phyloP scores from a whole-genome alignment of 2,797 vertebrate genomes.

The Phaenicophaeus curvirostris region DNA sequence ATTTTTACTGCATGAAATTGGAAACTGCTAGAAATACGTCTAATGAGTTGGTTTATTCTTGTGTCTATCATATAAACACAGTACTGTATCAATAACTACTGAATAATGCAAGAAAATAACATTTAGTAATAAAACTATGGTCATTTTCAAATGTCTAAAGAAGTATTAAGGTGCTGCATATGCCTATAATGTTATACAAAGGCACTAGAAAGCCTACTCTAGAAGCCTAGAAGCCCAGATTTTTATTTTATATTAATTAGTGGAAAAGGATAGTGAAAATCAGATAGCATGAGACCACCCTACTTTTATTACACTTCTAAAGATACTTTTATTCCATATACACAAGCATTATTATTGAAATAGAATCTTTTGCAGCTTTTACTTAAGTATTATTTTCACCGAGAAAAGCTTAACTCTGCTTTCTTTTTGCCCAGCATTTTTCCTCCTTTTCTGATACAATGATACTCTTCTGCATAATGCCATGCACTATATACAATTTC shows the following conservation, averaged over 20 bases:
- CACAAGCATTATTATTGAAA: background rate
- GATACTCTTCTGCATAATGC: background rate
- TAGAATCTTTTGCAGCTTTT: background rate
- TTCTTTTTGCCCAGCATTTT: background rate
- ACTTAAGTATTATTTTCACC: background rate
- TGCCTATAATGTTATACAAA: background rate
- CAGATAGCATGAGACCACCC: background rate
- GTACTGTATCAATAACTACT: background rate
- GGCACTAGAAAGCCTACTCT: background rate
- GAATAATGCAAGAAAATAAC: background rate
- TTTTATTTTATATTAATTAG: background rate
- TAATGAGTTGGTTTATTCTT: slow-evolving; percentile 5
- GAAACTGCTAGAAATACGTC: slow-evolving; percentile 15
- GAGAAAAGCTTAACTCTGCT: background rate
- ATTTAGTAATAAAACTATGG: background rate
- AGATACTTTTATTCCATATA: background rate
- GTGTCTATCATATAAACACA: background rate
- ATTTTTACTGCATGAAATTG: slow-evolving; percentile 15
- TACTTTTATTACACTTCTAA: background rate
- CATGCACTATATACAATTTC: background rate
- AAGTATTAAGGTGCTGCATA: background rate
- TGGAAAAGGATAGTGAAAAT: background rate
- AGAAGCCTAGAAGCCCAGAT: background rate
- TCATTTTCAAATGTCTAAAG: background rate
- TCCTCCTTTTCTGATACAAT: background rate